Evolutionary conservation across 2,888 invertebrate genomes (phyloP).

Genomic region (Apocheima hispidaria): DNA sequence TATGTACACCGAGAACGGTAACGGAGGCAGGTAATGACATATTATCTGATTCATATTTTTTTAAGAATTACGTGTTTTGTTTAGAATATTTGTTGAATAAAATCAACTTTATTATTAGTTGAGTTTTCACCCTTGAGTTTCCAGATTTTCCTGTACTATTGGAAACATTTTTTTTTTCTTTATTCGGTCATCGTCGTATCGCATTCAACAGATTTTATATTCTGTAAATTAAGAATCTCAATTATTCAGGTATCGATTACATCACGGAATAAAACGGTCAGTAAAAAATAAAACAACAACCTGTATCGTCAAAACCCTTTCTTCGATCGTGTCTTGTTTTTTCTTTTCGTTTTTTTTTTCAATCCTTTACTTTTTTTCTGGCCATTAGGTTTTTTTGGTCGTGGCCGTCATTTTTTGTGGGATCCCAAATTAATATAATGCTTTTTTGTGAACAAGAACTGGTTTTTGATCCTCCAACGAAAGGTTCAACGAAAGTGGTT

Average conservation of each 20-base stretch:
- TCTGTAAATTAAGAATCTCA: neutral
- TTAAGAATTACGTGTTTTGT: no score
- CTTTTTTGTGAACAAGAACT: constrained; percentile 75
- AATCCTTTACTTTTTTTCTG: constrained; percentile 77
- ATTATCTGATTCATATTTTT: neutral
- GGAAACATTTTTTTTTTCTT: no score
- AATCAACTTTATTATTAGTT: no score
- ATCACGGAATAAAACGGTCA: constrained; percentile 39
- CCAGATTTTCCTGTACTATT: no score
- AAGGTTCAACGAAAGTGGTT: constrained; percentile 83
- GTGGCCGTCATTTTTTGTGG: constrained; percentile 81
- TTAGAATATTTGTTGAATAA: no score
- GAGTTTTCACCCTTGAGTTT: no score
- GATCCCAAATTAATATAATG: constrained; percentile 85
- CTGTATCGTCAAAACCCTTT: constrained; percentile 78
- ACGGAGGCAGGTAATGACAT: neutral
- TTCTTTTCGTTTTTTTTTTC: constrained; percentile 57
- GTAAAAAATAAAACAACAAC: constrained; percentile 59
- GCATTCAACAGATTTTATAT: neutral
- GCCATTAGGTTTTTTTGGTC: constrained; percentile 84
- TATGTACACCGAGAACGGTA: neutral
- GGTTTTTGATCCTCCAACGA: constrained; percentile 73
- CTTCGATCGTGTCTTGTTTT: constrained; percentile 64
- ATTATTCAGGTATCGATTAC: constrained; percentile 22
- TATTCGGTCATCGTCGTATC: neutral